Evolutionary conservation across 2,888 invertebrate species (phyloP).

Genomic region (Drosophila koepferae): DNA sequence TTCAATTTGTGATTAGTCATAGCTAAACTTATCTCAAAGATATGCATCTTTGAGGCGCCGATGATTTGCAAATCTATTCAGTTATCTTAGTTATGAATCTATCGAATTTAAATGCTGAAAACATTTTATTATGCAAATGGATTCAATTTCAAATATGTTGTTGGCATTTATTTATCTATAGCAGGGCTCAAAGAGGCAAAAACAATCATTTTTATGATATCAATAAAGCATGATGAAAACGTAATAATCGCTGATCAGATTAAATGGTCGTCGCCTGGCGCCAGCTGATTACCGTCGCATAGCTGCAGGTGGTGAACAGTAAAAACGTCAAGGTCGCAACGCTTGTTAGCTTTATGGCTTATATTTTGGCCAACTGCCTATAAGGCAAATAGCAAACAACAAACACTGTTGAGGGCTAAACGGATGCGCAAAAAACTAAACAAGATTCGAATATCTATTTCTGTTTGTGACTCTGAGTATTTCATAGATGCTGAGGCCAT

Average conservation of each 20-base stretch:
- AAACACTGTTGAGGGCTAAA: constrained; percentile 33
- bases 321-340: constrained; percentile 70
- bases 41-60: constrained; percentile 66
- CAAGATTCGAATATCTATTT: constrained; percentile 62
- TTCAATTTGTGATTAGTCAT: constrained; percentile 57
- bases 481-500: constrained; percentile 57
- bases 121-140: constrained; percentile 71
- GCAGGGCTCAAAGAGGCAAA: constrained; percentile 58
- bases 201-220: constrained; percentile 80
- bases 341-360: constrained; percentile 74
- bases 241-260: constrained; percentile 81
- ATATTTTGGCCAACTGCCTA: constrained; percentile 54
- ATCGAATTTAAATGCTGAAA: constrained; percentile 51
- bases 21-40: constrained; percentile 55
- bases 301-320: constrained; percentile 76
- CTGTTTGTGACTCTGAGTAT: constrained; percentile 27
- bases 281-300: constrained; percentile 76
- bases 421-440: constrained; percentile 48
- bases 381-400: constrained; percentile 21
- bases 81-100: constrained; percentile 70
- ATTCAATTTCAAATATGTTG: constrained; percentile 70
- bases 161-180: constrained; percentile 60
- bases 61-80: constrained; percentile 70
- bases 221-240: constrained; percentile 82
- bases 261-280: constrained; percentile 77